Base-by-base conservation (phyloP, 2,113 vertebrate genomes). In the Bos javanicus region DNA sequence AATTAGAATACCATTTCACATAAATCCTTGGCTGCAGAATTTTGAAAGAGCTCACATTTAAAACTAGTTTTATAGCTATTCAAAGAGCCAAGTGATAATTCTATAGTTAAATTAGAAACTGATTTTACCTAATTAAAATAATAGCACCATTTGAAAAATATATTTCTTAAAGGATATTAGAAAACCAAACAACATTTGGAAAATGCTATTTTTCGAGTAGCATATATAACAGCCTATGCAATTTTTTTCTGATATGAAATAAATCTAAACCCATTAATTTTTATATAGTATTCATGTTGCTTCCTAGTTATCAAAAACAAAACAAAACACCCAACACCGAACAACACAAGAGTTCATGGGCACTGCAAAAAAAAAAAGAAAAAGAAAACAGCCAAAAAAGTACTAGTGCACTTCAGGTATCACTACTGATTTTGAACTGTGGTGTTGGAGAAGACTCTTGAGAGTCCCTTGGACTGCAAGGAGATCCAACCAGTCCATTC, bases 81-180 rank as follows among this genome's bases (percentile, higher is more conserved):
- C 60, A 91, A 96, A 97, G 36, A 43, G 78, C 43, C 36, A 93
- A 88, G 7, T 97, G 89, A 89, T 97, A 97, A 97, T 93, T 94
- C 96, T 95, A 90, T 62, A 94, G 90, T 82, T 90, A 87, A 89
- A 87, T 87, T 90, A 96, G 62, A 96, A 91, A 86, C 28, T 78
- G 89, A 96, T 87, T 95, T 95, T 95, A 95, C 86, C 93, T 95
- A 96, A 92, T 88, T 97, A 96, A 95, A 96, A 91, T 94, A 97
- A 98, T 88, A 91, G 86, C 39, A 94, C 76, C 57, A 90, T 85
- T 89, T 82, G 56, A 96, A 94, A 98, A 97, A 56, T 67, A 10
- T 36, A 60, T 67, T 95, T 97, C 57, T 86, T 62, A 90, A 91
- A 57, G 30, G 56, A 85, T 19, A 90, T 90, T 94, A 86, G 76